Conservation (phyloP, 2,888 invertebrate species). For the Magallana nippona region DNA sequence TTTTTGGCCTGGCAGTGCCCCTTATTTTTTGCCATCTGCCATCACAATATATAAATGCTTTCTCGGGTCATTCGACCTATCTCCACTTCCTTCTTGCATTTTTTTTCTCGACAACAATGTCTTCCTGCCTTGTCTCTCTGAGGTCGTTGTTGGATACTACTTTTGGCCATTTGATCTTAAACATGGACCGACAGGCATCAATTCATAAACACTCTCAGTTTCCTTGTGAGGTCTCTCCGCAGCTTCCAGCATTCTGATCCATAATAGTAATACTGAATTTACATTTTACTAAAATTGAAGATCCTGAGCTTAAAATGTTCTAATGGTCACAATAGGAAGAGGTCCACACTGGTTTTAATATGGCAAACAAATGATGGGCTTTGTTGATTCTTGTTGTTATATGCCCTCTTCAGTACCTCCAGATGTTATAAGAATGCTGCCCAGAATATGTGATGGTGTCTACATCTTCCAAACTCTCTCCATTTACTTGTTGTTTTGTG, state of each 20-base stretch:
- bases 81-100: too few relatives aligned
- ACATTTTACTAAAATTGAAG: conserved; percentile 10
- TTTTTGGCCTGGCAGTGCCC: background rate
- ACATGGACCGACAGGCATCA: background rate
- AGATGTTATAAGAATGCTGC: too few relatives aligned
- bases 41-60: too few relatives aligned
- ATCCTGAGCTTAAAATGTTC: conserved; percentile 30
- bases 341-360: too few relatives aligned
- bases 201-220: background rate
- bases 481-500: too few relatives aligned
- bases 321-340: conserved; percentile 6
- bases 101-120: background rate
- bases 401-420: too few relatives aligned
- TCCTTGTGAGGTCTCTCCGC: background rate
- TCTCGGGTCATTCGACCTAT: too few relatives aligned
- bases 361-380: too few relatives aligned
- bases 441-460: background rate
- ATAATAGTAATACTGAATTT: conserved; percentile 15
- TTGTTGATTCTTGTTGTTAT: too few relatives aligned
- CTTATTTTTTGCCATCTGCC: background rate
- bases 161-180: too few relatives aligned
- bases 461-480: too few relatives aligned
- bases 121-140: background rate
- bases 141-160: background rate
- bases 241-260: background rate